Base-by-base conservation (phyloP, 92 coral and sea anemone species). In the Anthopleura xanthogrammica region DNA sequence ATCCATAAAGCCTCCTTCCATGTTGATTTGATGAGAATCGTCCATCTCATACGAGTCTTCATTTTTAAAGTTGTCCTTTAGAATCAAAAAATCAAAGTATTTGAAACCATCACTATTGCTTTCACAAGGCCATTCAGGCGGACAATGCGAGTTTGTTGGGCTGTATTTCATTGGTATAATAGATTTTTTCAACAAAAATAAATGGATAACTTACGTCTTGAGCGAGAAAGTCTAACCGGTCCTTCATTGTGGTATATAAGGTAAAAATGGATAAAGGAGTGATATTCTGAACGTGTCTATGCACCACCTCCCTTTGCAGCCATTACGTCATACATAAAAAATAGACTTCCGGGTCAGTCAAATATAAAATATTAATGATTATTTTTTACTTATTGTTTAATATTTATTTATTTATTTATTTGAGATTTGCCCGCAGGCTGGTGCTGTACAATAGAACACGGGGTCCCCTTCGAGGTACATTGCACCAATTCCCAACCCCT, bases 221-320 rank as follows among this genome's bases (percentile, higher is more conserved):
- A 39, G 39, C 68, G 16, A 85, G 79, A 24, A 78, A 85, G 22
- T 83, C 83, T 72, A 91, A 82, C 75, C 94, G 83, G 90, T 91
- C 94, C 88, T 83, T 91, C 94, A 91, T 91, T 52, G 22, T 88
- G 89, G 57, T 19, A 75, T 71, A 76, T 84, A 62, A 48, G 58
- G 68, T 9, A 85, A 16, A 55, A 40, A 57, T 55, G 41, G 87
- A 50, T 39, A 14, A 64, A 82, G 70, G 57, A 8, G 57, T 41
- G 80, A 66, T 85, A 65, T 78, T 40, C 19, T 29, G 36, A 39
- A 5, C n/a, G 81, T 60, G 16, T 76, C n/a, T 62, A 8, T 75
- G 85, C 88, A 90, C 89, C 93, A 87, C 91, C 91, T 90, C 93
- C 93, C 93, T 85, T 85, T 70, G 14, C 79, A 81, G 88, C 88